A percentile compares a stretch with the other conserved stretches of the same genome.
Conservation (phyloP, 2,888 invertebrate species). For the Cheilosia soror region DNA sequence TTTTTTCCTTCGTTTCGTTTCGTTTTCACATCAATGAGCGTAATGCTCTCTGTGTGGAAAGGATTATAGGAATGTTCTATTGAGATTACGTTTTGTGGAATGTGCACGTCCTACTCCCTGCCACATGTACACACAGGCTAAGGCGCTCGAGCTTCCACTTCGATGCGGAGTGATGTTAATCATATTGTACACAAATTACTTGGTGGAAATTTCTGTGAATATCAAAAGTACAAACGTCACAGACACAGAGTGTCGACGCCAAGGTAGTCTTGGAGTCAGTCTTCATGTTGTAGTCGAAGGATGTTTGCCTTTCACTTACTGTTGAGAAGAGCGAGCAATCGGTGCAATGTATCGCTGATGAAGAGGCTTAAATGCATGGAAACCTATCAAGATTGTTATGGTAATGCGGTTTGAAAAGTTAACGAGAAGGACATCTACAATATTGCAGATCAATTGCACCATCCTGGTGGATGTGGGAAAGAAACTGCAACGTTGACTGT, state of each 20-base stretch:
- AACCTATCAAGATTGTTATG: too few relatives aligned
- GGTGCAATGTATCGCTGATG: too few relatives aligned
- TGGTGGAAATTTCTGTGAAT: conserved; percentile 10
- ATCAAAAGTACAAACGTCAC: conserved; percentile 22
- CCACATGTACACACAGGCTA: conserved; percentile 9
- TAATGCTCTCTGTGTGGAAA: conserved; percentile 46
- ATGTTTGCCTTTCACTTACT: background rate
- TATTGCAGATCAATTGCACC: too few relatives aligned
- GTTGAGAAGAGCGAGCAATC: too few relatives aligned
- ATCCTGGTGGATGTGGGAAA: too few relatives aligned
- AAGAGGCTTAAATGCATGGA: too few relatives aligned
- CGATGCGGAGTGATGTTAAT: conserved; percentile 4
- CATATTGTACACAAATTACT: conserved; percentile 32
- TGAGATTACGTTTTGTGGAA: conserved; percentile 59
- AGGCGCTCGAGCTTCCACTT: conserved; percentile 18
- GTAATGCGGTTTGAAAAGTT: too few relatives aligned
- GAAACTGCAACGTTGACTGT: too few relatives aligned
- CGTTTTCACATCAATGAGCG: conserved; percentile 34
- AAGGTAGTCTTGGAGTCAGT: background rate
- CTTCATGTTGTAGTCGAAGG: background rate
- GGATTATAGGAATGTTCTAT: conserved; percentile 67
- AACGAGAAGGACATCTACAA: too few relatives aligned
- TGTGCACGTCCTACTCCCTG: conserved; percentile 10
- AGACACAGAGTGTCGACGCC: conserved; percentile 10
- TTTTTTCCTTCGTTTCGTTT: conserved; percentile 1